These are phyloP conservation scores for Ichneumoninae sp. DNA, from an alignment of 2,888 invertebrate genomes.

Conservation along the genomic window DNA sequence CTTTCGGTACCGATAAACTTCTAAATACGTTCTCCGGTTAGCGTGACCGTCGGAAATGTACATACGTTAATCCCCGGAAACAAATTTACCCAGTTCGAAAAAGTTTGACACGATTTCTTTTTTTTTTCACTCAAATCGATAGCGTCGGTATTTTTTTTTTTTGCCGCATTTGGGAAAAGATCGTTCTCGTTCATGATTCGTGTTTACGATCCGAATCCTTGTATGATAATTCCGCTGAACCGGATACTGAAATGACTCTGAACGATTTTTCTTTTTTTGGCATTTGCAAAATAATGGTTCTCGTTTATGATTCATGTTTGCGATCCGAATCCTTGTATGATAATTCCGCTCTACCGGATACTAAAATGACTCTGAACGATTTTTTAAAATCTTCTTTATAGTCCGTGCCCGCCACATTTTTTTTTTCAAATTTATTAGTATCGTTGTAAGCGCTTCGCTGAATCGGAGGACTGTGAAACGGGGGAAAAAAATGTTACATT, in stretches of 20 bases:
- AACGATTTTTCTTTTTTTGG: background rate
- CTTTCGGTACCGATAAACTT: constrained; percentile 14
- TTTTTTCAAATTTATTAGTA: background rate
- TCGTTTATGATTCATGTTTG: background rate
- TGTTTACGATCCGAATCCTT: background rate
- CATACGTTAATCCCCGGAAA: constrained; percentile 24
- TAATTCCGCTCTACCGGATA: background rate
- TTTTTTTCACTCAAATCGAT: constrained; percentile 11
- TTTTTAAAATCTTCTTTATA: background rate
- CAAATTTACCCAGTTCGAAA: constrained; percentile 15
- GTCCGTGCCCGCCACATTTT: background rate
- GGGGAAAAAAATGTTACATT: background rate
- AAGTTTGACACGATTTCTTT: constrained; percentile 4
- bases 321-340: background rate
- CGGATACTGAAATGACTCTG: background rate
- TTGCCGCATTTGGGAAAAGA: background rate
- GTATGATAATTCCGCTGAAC: background rate
- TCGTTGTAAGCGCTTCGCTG: background rate
- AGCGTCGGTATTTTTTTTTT: background rate
- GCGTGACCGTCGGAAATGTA: constrained; percentile 47
- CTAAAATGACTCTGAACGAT: background rate
- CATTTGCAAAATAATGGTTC: background rate
- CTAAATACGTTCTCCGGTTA: constrained; percentile 40
- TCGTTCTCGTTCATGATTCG: background rate
- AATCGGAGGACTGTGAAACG: background rate